phyloP scores from a whole-genome alignment of 2,797 vertebrate genomes.

The Chelidonichthys spinosus region DNA sequence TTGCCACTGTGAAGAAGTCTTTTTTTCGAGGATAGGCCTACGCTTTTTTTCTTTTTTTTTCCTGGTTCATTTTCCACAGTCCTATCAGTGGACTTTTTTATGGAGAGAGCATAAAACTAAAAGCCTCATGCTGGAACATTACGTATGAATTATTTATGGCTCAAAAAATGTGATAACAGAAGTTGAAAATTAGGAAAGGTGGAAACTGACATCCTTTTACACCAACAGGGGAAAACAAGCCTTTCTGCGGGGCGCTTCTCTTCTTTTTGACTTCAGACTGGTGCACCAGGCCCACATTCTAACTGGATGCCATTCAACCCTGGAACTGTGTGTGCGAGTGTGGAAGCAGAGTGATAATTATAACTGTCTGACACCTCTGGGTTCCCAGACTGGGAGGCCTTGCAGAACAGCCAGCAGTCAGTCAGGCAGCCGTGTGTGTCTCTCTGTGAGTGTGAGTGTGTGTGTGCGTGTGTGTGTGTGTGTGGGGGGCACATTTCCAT shows the following conservation, averaged over 20 bases:
- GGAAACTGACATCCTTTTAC: slow-evolving; percentile 62
- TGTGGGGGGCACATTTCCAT: slow-evolving; percentile 46
- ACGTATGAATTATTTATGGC: slow-evolving; percentile 70
- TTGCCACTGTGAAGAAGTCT: slow-evolving; percentile 6
- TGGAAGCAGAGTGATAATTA: slow-evolving; percentile 74
- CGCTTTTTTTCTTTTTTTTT: slow-evolving; percentile 1
- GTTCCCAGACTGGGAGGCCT: slow-evolving; percentile 75
- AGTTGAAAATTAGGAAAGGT: slow-evolving; percentile 67
- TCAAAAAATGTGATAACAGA: slow-evolving; percentile 67
- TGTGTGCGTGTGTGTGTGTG: slow-evolving; percentile 27
- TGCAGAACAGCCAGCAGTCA: slow-evolving; percentile 66
- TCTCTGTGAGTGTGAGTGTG: slow-evolving; percentile 24
- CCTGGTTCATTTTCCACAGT: slow-evolving; percentile 23
- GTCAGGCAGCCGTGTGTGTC: slow-evolving; percentile 49
- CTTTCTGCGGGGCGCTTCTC: slow-evolving; percentile 46
- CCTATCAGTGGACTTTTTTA: slow-evolving; percentile 37
- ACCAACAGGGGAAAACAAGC: slow-evolving; percentile 54
- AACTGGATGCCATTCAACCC: slow-evolving; percentile 64
- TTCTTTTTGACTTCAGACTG: slow-evolving; percentile 52
- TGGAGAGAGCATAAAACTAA: slow-evolving; percentile 31
- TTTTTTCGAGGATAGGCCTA: slow-evolving; percentile 31
- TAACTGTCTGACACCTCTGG: slow-evolving; percentile 79
- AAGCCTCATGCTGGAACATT: slow-evolving; percentile 52
- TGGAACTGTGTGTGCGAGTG: slow-evolving; percentile 32
- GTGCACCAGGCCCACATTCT: slow-evolving; percentile 60